Base-by-base conservation (phyloP, 2,113 vertebrate species). In the Xiphophorus hellerii region DNA sequence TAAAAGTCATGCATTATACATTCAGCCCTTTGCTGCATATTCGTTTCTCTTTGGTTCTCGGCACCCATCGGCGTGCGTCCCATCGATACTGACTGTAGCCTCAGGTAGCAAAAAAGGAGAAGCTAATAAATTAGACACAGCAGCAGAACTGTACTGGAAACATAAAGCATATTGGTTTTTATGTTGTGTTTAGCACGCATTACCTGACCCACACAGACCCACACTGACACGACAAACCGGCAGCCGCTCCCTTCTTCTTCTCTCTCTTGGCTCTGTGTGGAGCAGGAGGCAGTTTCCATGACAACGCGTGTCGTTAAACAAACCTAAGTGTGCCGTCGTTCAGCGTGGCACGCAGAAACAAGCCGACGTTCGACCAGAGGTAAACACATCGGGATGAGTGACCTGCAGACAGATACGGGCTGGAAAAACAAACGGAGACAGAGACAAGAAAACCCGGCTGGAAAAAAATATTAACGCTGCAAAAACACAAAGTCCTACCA, bases 301-400 rank as follows among this genome's bases (percentile, higher is more conserved):
- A 93, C 88, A 95, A 95, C 94, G 73, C 4, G 14, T 87, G 51
- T 93, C 92, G 93, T 95, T 95, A 94, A 94, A 93, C 74, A 93
- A 91, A 87, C 91, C 86, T 81, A 82, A 92, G 22, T 90, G 86
- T 76, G 81, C 78, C 88, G 90, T 76, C 65, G 81, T 87, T 86
- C 89, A 83, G 80, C 78, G 35, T 82, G 85, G 88, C 80, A 83
- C 5, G 27, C 70, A 81, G 80, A 83, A 74, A 80, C 77, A 62
- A 71, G 78, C 81, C 63, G 87, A 90, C 81, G 78, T 81, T 62
- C 25, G 31, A 62, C 77, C 60, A 80, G 71, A 72, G 58, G 66
- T 71, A 71, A 65, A 79, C 76, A 35, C 51, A 65, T 15, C 33
- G 67, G 44, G 74, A 80, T 86, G 62, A 25, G 42, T 61, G 74